Percentiles rank a stretch among this genome's conserved stretches.
Evolutionary conservation across 1,140 invertebrate species (phyloP).

Genomic region (Papilio aristodemus): DNA sequence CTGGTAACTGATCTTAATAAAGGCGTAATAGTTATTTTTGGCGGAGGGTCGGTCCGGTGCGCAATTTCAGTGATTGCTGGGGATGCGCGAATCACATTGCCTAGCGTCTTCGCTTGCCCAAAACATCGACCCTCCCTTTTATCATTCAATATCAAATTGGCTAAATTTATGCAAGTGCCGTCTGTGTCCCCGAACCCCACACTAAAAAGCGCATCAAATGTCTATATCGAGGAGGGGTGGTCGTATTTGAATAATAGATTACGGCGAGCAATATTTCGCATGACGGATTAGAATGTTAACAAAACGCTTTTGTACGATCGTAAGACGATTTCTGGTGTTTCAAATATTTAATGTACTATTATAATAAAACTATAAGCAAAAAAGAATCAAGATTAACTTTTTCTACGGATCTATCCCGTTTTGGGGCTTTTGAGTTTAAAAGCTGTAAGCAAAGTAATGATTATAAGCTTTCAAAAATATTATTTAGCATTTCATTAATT

Average conservation of each 20-base stretch:
- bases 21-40: slow-evolving; percentile 74
- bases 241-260: slow-evolving; percentile 61
- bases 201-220: slow-evolving; percentile 67
- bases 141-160: slow-evolving; percentile 68
- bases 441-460: no score
- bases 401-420: no score
- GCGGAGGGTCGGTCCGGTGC: slow-evolving; percentile 60
- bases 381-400: no score
- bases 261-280: slow-evolving; percentile 27
- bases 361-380: no score
- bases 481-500: no score
- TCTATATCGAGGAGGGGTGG: slow-evolving; percentile 65
- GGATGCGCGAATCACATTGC: slow-evolving; percentile 39
- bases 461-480: no score
- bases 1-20: slow-evolving; percentile 71
- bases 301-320: background rate
- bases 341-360: background rate
- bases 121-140: slow-evolving; percentile 36
- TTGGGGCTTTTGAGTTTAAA: no score
- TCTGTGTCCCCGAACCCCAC: slow-evolving; percentile 44
- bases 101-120: slow-evolving; percentile 29
- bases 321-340: background rate
- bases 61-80: slow-evolving; percentile 65
- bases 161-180: slow-evolving; percentile 75
- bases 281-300: slow-evolving; percentile 23